A percentile compares a stretch with the other conserved stretches of the same genome.
These are phyloP conservation scores for Grammomys dolichurus DNA, from an alignment of 2,113 vertebrate species.

Conservation along the genomic window DNA sequence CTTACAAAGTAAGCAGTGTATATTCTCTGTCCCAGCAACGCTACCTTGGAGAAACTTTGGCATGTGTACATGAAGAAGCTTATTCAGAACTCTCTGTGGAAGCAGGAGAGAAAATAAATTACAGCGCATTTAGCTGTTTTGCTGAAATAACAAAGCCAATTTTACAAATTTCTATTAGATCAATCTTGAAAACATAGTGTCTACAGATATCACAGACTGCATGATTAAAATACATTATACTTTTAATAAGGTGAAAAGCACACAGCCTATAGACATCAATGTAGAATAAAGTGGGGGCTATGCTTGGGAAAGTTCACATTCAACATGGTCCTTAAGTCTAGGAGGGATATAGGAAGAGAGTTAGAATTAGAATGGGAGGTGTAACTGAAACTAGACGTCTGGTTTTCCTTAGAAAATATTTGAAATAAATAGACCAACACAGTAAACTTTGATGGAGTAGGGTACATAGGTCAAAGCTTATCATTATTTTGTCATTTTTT, in stretches of 20 bases:
- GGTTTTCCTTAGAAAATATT: background rate
- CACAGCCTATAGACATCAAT: background rate
- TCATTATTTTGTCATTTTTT: conserved; percentile 11
- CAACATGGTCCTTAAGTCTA: background rate
- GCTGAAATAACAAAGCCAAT: conserved; percentile 20
- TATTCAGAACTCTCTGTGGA: conserved; percentile 1
- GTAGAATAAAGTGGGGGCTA: background rate
- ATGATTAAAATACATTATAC: background rate
- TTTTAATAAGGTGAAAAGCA: conserved; percentile 37
- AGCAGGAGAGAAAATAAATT: background rate
- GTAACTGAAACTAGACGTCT: background rate
- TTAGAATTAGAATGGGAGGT: background rate
- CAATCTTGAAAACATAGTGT: background rate
- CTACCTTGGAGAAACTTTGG: background rate
- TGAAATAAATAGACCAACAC: conserved; percentile 17
- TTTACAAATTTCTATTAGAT: background rate
- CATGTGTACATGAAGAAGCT: background rate
- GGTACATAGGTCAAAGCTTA: background rate
- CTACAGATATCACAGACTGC: background rate
- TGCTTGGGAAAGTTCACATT: background rate
- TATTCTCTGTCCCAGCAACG: background rate
- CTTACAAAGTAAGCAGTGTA: background rate
- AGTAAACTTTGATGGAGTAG: conserved; percentile 39
- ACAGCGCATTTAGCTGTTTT: background rate
- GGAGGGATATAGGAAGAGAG: background rate